These are phyloP conservation scores for Distichodus sexfasciatus DNA, from an alignment of 2,797 vertebrate genomes.

Conservation along the genomic window DNA sequence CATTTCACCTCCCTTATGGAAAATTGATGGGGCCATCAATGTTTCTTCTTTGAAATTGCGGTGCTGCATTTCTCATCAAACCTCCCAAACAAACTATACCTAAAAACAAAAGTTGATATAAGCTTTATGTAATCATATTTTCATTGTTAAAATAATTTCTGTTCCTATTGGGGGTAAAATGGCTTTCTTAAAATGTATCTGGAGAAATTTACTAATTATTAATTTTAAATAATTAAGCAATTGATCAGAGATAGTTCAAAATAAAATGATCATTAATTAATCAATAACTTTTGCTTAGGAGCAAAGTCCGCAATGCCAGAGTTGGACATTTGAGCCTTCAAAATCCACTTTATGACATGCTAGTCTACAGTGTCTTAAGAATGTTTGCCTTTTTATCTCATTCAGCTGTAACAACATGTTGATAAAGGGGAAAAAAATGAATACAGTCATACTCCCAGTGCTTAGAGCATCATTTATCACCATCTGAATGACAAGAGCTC, in stretches of 20 bases:
- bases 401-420: constrained; percentile 2
- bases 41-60: neutral
- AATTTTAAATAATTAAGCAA: no score
- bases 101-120: neutral
- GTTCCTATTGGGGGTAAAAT: neutral
- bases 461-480: neutral
- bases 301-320: no score
- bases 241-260: no score
- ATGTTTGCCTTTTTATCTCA: neutral
- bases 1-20: constrained; percentile 12
- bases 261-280: no score
- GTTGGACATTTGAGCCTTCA: no score
- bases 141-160: neutral
- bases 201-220: no score
- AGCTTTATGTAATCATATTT: neutral
- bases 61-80: neutral
- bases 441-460: neutral
- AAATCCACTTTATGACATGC: no score
- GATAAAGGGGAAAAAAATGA: neutral
- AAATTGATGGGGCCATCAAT: constrained; percentile 1
- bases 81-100: neutral
- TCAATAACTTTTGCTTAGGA: no score
- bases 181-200: no score
- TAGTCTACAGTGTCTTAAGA: neutral
- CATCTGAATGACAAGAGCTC: constrained; percentile 4